Base-by-base conservation (phyloP, 2,797 vertebrate species). In the Lophotriccus pileatus region DNA sequence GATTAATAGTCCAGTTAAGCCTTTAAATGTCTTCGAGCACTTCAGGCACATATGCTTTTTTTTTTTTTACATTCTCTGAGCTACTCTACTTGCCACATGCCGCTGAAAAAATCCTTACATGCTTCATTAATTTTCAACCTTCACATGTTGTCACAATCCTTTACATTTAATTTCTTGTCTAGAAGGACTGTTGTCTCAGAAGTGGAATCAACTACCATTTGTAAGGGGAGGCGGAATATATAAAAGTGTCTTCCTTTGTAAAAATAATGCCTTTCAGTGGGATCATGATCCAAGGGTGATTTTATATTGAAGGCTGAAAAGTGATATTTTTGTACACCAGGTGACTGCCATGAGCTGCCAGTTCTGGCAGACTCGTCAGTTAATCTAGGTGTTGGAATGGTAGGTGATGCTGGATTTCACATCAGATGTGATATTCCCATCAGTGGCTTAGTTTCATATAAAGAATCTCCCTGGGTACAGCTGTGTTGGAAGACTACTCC, bases 21-120 rank as follows among this genome's bases (percentile, higher is more conserved):
- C n/a, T 84, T 72, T 72, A 83, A 91, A 49, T 21, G 6, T 89
- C 92, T 92, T 59, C 1, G 0, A 92, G 72, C 47, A 67, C 37
- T 92, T 2, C 0, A 32, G 41, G 37, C 28, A 79, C 37, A 44
- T 43, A 18, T 4, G 30, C 12, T 63, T 89, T 91, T 79, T 74
- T 91, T 79, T 74, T 39, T 87, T 94, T 75, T 50, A 50, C 12
- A 0, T 85, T 62, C 7, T 67, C 30, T 63, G n/a, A 89, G 41
- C 52, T 47, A 49, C 30, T 39, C 25, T 44, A 60, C 78, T 87
- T 83, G 43, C 21, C 27, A 70, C 28, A 85, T 37, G 72, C 13
- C 91, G n/a, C 28, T 56, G 22, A 95, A 74, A 13, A 64, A 91
- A 83, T 89, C 21, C 91, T 93, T 88, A 92, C 95, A 89, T 53